Conservation (phyloP, 1,140 invertebrate species). For the Brachionus rubens region DNA sequence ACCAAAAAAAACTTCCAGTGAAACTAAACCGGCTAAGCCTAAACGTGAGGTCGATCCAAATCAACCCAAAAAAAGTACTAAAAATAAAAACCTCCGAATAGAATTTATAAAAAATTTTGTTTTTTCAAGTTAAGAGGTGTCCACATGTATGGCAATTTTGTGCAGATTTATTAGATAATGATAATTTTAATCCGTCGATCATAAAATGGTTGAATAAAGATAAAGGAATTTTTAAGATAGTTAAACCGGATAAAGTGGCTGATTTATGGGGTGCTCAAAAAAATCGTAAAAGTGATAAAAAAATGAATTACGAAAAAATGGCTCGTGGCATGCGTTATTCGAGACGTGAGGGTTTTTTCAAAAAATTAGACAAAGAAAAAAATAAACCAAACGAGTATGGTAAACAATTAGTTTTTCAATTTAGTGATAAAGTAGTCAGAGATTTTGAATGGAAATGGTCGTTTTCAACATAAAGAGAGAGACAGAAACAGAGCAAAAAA, state of each 20-base stretch:
- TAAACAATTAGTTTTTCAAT: constrained; percentile 44
- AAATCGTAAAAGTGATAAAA: constrained; percentile 44
- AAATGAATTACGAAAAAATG: constrained; percentile 46
- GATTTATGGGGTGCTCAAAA: constrained; percentile 44
- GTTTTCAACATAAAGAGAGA: constrained; percentile 6
- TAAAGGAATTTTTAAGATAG: constrained; percentile 45
- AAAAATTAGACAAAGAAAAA: constrained; percentile 43
- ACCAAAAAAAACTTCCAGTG: background rate
- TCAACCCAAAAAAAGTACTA: constrained; percentile 39
- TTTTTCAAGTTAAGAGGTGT: constrained; percentile 24
- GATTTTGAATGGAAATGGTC: constrained; percentile 39
- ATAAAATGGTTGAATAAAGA: constrained; percentile 46
- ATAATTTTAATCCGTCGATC: constrained; percentile 33
- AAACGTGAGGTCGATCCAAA: background rate
- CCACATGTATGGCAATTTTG: constrained; percentile 47
- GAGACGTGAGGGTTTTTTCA: constrained; percentile 43
- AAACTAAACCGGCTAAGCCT: background rate
- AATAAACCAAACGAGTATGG: constrained; percentile 45
- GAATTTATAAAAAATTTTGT: background rate
- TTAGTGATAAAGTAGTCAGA: constrained; percentile 43
- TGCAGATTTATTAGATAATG: constrained; percentile 40
- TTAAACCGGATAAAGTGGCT: constrained; percentile 41
- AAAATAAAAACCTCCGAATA: background rate
- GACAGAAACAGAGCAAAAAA: background rate
- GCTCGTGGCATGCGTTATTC: constrained; percentile 46